A percentile compares a stretch with the other conserved stretches of the same genome.
These are phyloP conservation scores for Xenus cinereus DNA, from an alignment of 2,113 vertebrate genomes.

Conservation along the genomic window DNA sequence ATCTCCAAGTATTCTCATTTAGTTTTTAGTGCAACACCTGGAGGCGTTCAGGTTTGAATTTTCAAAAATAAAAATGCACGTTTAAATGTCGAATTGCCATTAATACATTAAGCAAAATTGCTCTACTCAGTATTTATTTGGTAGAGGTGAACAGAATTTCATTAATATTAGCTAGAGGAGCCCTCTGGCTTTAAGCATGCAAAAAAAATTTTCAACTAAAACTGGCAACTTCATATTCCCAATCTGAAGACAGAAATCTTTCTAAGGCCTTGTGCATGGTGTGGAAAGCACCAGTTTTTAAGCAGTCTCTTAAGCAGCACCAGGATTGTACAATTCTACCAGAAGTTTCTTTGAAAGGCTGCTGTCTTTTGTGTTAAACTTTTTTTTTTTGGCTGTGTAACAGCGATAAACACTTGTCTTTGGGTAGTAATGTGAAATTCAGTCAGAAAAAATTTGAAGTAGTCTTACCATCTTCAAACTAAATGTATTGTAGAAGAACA, in stretches of 20 bases:
- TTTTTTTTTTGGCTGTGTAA: background rate
- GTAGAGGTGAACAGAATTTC: conserved; percentile 3
- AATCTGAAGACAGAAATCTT: background rate
- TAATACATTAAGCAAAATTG: background rate
- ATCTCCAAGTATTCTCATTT: background rate
- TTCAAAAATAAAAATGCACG: background rate
- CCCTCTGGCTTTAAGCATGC: background rate
- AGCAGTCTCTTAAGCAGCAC: background rate
- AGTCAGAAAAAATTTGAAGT: background rate
- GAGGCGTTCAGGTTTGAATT: conserved; percentile 1
- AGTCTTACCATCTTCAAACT: background rate
- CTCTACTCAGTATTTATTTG: conserved; percentile 9
- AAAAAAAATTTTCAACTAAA: background rate
- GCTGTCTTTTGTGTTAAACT: background rate
- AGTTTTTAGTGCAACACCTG: background rate
- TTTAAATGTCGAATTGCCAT: background rate
- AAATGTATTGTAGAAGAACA: background rate
- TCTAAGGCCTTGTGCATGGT: background rate
- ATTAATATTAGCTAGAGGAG: background rate
- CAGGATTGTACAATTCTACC: background rate
- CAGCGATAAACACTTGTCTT: background rate
- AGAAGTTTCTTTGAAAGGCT: background rate
- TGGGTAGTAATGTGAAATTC: background rate
- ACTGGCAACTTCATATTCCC: background rate
- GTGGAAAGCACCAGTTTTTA: background rate